Evolutionary conservation across 2,888 invertebrate genomes (phyloP), one percentile per base, ranked within the genome.

Genomic region (Ypsolopha scabrella): DNA sequence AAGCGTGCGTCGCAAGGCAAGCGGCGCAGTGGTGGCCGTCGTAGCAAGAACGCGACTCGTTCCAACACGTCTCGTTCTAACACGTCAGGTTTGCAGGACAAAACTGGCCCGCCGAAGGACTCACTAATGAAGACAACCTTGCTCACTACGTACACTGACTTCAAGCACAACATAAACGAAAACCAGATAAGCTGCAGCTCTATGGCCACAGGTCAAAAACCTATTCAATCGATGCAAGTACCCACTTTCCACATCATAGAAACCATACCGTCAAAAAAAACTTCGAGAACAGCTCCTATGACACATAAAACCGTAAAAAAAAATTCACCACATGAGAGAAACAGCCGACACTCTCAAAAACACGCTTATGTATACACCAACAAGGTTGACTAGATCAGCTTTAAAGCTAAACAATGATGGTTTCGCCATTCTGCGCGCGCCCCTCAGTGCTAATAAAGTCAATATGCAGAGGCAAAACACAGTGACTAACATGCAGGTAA

Each of bases 181-280:
- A n/a, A n/a, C n/a, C 75, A 81, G 49, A 85, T 88, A 55, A 68
- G 88, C 34, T 83, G 89, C 54, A 90, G 90, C 56, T 89, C 90
- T 0, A 71, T 89, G 68, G 75, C 65, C 43, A 63, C 55, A 60
- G 64, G 55, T 38, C 64, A 58, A 34, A 72, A 66, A 54, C 35
- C 8, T 11, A 35, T 52, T 7, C 43, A 56, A 7, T 1, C 60
- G 13, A n/a, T n/a, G n/a, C n/a, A n/a, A n/a, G n/a, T n/a, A n/a
- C 70, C 65, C 39, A 60, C 57, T 13, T 70, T 58, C 54, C 57
- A 67, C 2, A 56, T 57, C 0, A 65, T 67, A 38, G 62, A 62
- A 3, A 69, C 70, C 39, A 59, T 57, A 0, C 59, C 57, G 9
- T 76, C 74, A 64, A 79, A 75, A 70, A 79, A 73, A 69, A 71